Conservation (phyloP, 2,888 invertebrate species). For the Strigamia transsilvanica region DNA sequence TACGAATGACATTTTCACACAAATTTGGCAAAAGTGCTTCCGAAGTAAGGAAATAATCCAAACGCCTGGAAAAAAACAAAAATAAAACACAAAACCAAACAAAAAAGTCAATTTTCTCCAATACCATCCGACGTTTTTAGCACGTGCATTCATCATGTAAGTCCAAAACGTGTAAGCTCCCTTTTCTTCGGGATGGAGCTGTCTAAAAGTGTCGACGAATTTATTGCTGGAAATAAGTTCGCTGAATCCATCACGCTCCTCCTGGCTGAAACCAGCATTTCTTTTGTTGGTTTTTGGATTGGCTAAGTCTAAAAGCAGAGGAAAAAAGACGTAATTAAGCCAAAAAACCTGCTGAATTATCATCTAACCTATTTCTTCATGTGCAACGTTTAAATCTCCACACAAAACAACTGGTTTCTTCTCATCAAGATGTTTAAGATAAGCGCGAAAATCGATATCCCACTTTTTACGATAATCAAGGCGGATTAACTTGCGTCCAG, state of each 20-base stretch:
- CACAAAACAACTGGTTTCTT: slow-evolving; percentile 93
- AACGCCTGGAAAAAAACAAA: too few species aligned
- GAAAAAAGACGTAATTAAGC: background rate
- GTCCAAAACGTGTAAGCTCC: slow-evolving; percentile 95
- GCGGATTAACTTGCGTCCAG: slow-evolving; percentile 86
- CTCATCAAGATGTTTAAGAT: slow-evolving; percentile 79
- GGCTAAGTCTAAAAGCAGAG: slow-evolving; percentile 75
- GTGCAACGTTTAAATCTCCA: slow-evolving; percentile 98
- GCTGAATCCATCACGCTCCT: slow-evolving; percentile 92
- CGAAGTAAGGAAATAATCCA: too few species aligned
- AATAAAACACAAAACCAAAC: slow-evolving; percentile 61
- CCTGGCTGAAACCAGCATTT: slow-evolving; percentile 94
- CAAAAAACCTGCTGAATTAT: background rate
- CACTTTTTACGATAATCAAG: slow-evolving; percentile 87
- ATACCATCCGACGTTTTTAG: slow-evolving; percentile 94
- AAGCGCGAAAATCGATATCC: slow-evolving; percentile 84
- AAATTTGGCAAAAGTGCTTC: slow-evolving; percentile 72
- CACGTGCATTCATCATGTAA: slow-evolving; percentile 85
- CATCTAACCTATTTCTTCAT: slow-evolving; percentile 82
- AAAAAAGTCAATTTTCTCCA: too few species aligned
- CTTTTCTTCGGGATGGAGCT: slow-evolving; percentile 82
- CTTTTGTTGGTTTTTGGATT: slow-evolving; percentile 93
- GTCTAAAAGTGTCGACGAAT: slow-evolving; percentile 87
- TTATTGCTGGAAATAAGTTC: slow-evolving; percentile 76
- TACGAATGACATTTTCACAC: slow-evolving; percentile 85